Evolutionary conservation across 2,888 invertebrate genomes (phyloP), one percentile per base, ranked within the genome.

Genomic region (Anoncus sp.): DNA sequence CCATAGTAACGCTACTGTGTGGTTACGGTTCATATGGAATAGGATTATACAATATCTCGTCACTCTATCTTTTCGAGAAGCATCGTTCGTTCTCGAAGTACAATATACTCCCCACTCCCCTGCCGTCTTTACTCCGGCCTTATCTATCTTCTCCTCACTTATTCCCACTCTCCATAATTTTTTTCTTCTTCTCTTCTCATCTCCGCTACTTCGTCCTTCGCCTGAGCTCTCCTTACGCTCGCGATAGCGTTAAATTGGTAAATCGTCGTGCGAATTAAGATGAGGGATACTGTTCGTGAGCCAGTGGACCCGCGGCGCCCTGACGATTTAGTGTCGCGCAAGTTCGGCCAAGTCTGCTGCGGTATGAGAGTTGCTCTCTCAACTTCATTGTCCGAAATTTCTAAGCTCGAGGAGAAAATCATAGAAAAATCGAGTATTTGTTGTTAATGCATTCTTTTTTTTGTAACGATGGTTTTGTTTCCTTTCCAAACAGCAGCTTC

Each of bases 221-320:
- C 14, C 22, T 3, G n/a, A 16, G 49, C 12, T 27, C 51, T n/a
- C 60, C 38, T 53, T 38, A 62, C 62, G 49, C 45, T 16, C 38
- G 22, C 35, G 73, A 71, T 73, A 74, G 38, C 60, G 66, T 62
- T 74, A 51, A 75, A 74, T 82, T 82, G 77, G 71, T 80, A 73
- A 80, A 82, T 81, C 77, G 74, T 59, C 59, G 27, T 45, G 70
- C 65, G 71, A 73, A 73, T 82, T 74, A 77, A 81, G 71, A 81
- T 67, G 62, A 72, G 55, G 75, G 79, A 80, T 82, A 79, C 69
- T 73, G 77, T 75, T 78, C 60, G 53, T 49, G 66, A 49, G 47
- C 47, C 77, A 66, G 24, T 47, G 18, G 47, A 9, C 47, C 55
- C n/a, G n/a, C 62, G 70, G 65, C 43, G 65, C 70, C 63, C 53